Conservation (phyloP, 1,140 invertebrate species). For the Drosophila lini region DNA sequence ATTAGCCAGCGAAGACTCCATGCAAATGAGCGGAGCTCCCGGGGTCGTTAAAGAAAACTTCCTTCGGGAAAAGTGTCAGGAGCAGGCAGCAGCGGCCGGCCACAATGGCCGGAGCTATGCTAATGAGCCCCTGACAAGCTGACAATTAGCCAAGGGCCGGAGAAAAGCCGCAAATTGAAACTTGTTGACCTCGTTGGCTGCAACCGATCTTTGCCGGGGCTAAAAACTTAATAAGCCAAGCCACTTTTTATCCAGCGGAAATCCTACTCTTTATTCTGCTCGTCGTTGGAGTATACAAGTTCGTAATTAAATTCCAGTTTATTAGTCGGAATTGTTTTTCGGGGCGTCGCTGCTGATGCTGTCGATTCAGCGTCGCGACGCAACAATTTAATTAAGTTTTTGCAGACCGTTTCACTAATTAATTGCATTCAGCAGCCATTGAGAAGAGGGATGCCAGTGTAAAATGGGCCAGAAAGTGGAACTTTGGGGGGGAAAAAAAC, state of each 20-base stretch:
- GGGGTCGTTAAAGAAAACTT: conserved; percentile 41
- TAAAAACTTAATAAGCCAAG: conserved; percentile 61
- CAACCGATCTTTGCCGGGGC: conserved; percentile 36
- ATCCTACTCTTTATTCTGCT: conserved; percentile 10
- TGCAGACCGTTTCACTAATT: conserved; percentile 48
- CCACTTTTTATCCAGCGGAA: conserved; percentile 13
- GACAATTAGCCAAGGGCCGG: conserved; percentile 57
- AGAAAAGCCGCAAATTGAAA: conserved; percentile 61
- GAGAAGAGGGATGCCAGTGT: conserved; percentile 17
- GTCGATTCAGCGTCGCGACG: conserved; percentile 29
- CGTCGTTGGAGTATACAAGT: conserved; percentile 36
- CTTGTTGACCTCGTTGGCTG: conserved; percentile 52
- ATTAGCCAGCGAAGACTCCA: conserved; percentile 59
- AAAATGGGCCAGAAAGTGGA: neutral
- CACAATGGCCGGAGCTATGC: conserved; percentile 47
- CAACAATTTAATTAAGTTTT: conserved; percentile 63
- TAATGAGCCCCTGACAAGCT: conserved; percentile 61
- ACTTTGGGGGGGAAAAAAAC: neutral
- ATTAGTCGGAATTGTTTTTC: conserved; percentile 69
- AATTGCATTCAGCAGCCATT: conserved; percentile 58
- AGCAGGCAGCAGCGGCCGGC: conserved; percentile 31
- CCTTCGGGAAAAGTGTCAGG: conserved; percentile 59
- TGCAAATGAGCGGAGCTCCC: conserved; percentile 57
- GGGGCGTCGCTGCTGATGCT: conserved; percentile 4
- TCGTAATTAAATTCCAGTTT: conserved; percentile 82